phyloP scores from a whole-genome alignment of 2,888 invertebrate genomes.

The Caenorhabditis afra region DNA sequence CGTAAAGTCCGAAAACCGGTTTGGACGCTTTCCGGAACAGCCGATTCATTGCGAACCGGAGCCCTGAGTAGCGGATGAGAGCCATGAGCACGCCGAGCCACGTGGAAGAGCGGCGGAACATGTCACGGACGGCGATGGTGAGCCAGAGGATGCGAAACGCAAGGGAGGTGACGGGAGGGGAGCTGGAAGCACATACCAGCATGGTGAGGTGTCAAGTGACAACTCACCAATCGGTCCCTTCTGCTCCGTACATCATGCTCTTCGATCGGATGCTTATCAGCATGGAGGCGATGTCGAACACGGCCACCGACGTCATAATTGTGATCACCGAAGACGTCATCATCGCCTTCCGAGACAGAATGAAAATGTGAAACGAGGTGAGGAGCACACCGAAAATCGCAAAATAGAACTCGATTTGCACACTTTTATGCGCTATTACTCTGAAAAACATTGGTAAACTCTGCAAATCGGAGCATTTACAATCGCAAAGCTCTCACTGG shows the following conservation, averaged over 20 bases:
- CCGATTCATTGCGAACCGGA: conserved; percentile 7
- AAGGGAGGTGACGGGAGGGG: conserved; percentile 6
- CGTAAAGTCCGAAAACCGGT: background rate
- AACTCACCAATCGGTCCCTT: conserved; percentile 15
- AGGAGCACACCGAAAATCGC: conserved; percentile 24
- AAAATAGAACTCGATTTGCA: conserved; percentile 19
- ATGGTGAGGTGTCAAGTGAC: background rate
- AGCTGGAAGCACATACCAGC: background rate
- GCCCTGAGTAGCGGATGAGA: conserved; percentile 11
- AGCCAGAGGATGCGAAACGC: conserved; percentile 9
- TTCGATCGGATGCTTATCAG: conserved; percentile 12
- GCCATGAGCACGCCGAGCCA: conserved; percentile 39
- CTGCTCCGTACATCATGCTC: conserved; percentile 19
- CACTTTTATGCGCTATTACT: conserved; percentile 12
- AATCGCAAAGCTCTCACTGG: conserved; percentile 2
- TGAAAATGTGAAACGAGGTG: conserved; percentile 6
- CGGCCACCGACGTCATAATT: background rate
- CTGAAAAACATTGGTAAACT: background rate
- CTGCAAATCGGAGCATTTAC: background rate
- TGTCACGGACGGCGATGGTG: conserved; percentile 16
- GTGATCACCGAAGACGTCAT: conserved; percentile 29
- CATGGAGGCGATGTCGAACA: conserved; percentile 21
- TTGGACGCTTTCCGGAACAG: conserved; percentile 3
- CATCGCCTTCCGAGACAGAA: conserved; percentile 14
- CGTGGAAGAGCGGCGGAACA: conserved; percentile 18